Percentiles rank a stretch among this genome's conserved stretches.
phyloP scores from a whole-genome alignment of 2,888 invertebrate species.

The Pyrrhia umbra region DNA sequence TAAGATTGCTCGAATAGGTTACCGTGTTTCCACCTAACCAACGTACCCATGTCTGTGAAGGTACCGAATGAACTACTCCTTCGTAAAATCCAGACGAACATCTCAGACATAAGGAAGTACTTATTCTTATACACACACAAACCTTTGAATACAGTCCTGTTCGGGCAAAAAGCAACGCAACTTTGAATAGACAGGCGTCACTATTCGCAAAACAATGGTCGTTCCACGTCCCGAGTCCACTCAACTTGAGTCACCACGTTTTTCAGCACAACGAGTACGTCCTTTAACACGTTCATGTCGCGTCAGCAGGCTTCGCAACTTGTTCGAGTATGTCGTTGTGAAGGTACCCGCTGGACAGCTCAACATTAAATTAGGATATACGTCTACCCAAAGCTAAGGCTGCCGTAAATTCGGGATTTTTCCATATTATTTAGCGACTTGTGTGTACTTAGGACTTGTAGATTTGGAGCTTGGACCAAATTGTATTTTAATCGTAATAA shows the following conservation, averaged over 20 bases:
- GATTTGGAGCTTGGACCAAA: not conserved
- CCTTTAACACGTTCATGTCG: conserved; percentile 71
- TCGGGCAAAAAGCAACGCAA: conserved; percentile 47
- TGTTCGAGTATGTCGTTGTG: conserved; percentile 64
- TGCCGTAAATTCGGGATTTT: conserved; percentile 30
- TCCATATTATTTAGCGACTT: not conserved
- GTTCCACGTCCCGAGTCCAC: conserved; percentile 58
- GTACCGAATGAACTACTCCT: not conserved
- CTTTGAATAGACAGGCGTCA: conserved; percentile 61
- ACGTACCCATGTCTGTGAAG: no score
- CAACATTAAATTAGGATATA: conserved; percentile 52
- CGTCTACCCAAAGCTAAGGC: conserved; percentile 37
- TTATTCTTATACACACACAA: conserved; percentile 8
- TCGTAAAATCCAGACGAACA: not conserved
- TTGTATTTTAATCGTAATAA: conserved; percentile 3
- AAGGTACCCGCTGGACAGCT: conserved; percentile 45
- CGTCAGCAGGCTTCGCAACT: conserved; percentile 67
- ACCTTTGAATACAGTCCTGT: conserved; percentile 34
- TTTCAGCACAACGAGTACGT: conserved; percentile 63
- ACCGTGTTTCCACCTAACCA: not conserved
- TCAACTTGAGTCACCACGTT: conserved; percentile 53
- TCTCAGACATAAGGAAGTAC: conserved; percentile 1
- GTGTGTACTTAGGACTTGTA: conserved; percentile 4
- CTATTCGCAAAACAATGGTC: conserved; percentile 66
- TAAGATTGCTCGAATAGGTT: no score